Evolutionary conservation across 2,888 invertebrate genomes (phyloP).

Genomic region (Andrena bicolor): DNA sequence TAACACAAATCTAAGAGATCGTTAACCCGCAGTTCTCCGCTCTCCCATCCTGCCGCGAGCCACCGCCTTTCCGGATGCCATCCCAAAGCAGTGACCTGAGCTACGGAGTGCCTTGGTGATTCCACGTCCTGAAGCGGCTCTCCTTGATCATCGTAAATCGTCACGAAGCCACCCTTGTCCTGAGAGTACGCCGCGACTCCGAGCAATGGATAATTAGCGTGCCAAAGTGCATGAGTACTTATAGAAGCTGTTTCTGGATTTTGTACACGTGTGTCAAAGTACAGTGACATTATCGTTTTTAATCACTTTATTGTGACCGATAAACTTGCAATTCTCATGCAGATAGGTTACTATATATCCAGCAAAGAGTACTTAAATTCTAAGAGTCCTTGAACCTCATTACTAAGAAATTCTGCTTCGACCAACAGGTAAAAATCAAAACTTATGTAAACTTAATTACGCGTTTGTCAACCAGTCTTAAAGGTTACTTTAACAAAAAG

Average conservation of each 20-base stretch:
- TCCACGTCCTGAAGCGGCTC: conserved; percentile 91
- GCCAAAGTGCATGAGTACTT: conserved; percentile 94
- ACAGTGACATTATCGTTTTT: conserved; percentile 89
- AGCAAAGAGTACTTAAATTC: neutral
- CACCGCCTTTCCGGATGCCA: conserved; percentile 96
- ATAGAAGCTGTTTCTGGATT: conserved; percentile 91
- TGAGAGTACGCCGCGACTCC: conserved; percentile 95
- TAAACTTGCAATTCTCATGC: neutral
- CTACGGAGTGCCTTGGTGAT: conserved; percentile 90
- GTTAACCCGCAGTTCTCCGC: conserved; percentile 93
- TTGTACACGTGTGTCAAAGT: conserved; percentile 94
- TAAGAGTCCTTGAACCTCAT: neutral
- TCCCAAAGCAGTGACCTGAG: conserved; percentile 92
- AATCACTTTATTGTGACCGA: neutral
- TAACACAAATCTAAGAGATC: neutral
- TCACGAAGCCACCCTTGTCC: conserved; percentile 95
- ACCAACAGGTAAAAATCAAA: neutral
- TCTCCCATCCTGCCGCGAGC: conserved; percentile 96
- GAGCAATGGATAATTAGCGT: conserved; percentile 91
- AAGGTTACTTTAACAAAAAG: neutral
- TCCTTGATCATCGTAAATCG: conserved; percentile 95
- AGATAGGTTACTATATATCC: neutral
- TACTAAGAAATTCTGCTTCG: neutral
- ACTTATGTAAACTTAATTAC: neutral
- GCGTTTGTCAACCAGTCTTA: neutral